These are phyloP conservation scores for Rhabditophanes sp. DNA, from an alignment of 2,888 invertebrate genomes.

Conservation along the genomic window DNA sequence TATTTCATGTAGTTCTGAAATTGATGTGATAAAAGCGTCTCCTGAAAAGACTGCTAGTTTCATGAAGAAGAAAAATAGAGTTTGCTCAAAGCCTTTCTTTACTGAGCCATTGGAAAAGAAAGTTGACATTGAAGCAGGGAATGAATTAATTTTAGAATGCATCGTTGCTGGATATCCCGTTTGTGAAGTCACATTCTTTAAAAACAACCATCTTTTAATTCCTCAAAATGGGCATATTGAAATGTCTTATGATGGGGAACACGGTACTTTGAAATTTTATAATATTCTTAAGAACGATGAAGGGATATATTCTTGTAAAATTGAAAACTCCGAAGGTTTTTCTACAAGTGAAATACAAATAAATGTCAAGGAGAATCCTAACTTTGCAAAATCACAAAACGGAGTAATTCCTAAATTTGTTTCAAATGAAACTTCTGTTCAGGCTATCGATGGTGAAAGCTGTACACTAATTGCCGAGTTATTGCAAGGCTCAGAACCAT, in stretches of 20 bases:
- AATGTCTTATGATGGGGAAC: slow-evolving; percentile 42
- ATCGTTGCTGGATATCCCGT: too few relatives aligned
- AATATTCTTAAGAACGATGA: slow-evolving; percentile 9
- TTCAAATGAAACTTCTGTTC: slow-evolving; percentile 11
- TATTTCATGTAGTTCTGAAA: slow-evolving; percentile 37
- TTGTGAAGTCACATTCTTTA: too few relatives aligned
- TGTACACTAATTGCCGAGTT: not conserved
- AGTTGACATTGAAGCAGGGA: too few relatives aligned
- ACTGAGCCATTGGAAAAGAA: too few relatives aligned
- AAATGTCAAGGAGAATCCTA: slow-evolving; percentile 22
- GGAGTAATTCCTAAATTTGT: slow-evolving; percentile 13
- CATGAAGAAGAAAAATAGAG: too few relatives aligned
- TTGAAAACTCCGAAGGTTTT: slow-evolving; percentile 12
- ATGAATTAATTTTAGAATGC: slow-evolving; percentile 36
- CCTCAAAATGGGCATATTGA: slow-evolving; percentile 16
- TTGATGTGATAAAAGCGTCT: too few relatives aligned
- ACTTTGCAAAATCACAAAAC: slow-evolving; percentile 15
- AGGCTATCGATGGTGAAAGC: slow-evolving; percentile 1
- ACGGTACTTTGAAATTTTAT: slow-evolving; percentile 32
- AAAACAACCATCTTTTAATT: too few relatives aligned
- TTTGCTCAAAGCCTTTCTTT: too few relatives aligned
- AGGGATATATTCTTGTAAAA: slow-evolving; percentile 16
- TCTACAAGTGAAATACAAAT: slow-evolving; percentile 10
- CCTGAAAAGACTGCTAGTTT: too few relatives aligned
- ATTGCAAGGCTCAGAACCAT: slow-evolving; percentile 29